Conservation (phyloP, 1,140 invertebrate genomes). For the Prorops nasuta region DNA sequence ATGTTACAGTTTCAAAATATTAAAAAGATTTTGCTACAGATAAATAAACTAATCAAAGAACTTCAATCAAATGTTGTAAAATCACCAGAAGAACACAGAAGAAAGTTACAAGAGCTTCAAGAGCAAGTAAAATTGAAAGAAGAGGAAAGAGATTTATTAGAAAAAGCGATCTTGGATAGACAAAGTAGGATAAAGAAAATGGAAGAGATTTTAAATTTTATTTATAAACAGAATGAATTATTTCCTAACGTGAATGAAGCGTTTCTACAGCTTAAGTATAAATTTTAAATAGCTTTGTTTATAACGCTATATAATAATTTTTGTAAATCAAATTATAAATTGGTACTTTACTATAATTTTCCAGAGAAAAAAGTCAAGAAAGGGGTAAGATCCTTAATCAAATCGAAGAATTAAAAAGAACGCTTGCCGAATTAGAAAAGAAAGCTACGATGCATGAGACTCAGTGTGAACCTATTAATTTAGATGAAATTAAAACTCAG, state of each 20-base stretch:
- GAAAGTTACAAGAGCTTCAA: slow-evolving; percentile 25
- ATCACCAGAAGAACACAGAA: slow-evolving; percentile 30
- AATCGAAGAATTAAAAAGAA: slow-evolving; percentile 10
- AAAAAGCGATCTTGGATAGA: slow-evolving; percentile 27
- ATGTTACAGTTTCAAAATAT: not conserved
- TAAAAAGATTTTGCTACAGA: slow-evolving; percentile 17
- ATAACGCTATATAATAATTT: not conserved
- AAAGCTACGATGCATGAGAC: slow-evolving; percentile 16
- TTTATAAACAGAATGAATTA: slow-evolving; percentile 23
- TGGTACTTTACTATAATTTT: slow-evolving; percentile 3
- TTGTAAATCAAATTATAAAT: slow-evolving; percentile 5
- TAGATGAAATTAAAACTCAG: slow-evolving; percentile 2
- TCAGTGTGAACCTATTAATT: slow-evolving; percentile 10
- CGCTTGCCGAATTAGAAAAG: not conserved
- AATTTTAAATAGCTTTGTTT: not conserved
- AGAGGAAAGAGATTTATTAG: slow-evolving; percentile 23
- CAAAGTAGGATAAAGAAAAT: slow-evolving; percentile 29
- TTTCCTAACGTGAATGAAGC: slow-evolving; percentile 16
- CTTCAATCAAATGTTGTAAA: slow-evolving; percentile 32
- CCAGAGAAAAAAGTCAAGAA: slow-evolving; percentile 18
- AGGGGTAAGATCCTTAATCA: slow-evolving; percentile 12
- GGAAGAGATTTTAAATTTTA: slow-evolving; percentile 18
- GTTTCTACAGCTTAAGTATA: slow-evolving; percentile 20
- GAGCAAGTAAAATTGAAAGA: slow-evolving; percentile 18
- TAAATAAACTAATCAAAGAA: slow-evolving; percentile 23